These are phyloP conservation scores for Carposina sasakii DNA, from an alignment of 1,140 invertebrate genomes.

Conservation along the genomic window DNA sequence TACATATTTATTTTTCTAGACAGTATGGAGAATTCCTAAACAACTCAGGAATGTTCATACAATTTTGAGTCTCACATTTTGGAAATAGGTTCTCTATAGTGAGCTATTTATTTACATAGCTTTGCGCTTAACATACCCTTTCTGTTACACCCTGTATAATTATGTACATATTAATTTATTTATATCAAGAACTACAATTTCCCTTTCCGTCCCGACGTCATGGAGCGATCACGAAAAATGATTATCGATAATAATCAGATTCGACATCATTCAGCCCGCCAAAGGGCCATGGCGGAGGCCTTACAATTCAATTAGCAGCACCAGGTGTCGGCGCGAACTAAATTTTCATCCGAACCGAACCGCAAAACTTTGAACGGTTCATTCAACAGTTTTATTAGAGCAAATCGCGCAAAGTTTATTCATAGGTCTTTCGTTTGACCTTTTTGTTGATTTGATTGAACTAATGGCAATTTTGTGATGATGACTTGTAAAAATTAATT, in stretches of 20 bases:
- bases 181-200: too few relatives aligned
- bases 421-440: slow-evolving; percentile 35
- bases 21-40: too few relatives aligned
- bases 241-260: slow-evolving; percentile 60
- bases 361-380: slow-evolving; percentile 45
- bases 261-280: slow-evolving; percentile 46
- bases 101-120: too few relatives aligned
- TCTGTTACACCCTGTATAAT: too few relatives aligned
- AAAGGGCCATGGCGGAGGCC: slow-evolving; percentile 61
- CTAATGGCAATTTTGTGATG: slow-evolving; percentile 6
- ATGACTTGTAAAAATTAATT: slow-evolving; percentile 31
- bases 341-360: slow-evolving; percentile 39
- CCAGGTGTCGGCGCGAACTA: slow-evolving; percentile 56
- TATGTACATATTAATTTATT: too few relatives aligned
- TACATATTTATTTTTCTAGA: too few relatives aligned
- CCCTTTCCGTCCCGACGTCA: slow-evolving; percentile 25
- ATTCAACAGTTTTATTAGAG: slow-evolving; percentile 54
- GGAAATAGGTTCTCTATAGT: too few relatives aligned
- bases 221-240: slow-evolving; percentile 24
- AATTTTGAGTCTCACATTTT: too few relatives aligned
- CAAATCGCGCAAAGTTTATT: slow-evolving; percentile 43
- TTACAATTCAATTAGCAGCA: slow-evolving; percentile 67
- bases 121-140: too few relatives aligned
- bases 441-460: slow-evolving; percentile 19
- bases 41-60: too few relatives aligned